A percentile compares a stretch with the other conserved stretches of the same genome.
Evolutionary conservation across 2,797 vertebrate species (phyloP).

Genomic region (Halcyon chelicuti): DNA sequence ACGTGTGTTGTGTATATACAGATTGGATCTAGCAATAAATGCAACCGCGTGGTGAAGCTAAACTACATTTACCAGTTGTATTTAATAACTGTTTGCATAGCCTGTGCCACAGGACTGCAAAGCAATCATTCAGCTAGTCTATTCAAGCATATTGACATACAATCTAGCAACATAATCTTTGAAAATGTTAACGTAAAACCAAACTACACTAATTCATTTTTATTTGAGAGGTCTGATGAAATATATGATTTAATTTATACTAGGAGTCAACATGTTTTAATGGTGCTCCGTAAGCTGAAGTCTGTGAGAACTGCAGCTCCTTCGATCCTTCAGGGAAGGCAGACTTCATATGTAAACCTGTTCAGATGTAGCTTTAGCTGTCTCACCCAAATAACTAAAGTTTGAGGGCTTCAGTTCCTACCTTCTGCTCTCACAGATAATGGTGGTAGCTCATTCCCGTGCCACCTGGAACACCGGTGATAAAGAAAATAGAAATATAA

Average conservation of each 20-base stretch:
- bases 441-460: not conserved
- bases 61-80: constrained; percentile 8
- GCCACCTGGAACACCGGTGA: not conserved
- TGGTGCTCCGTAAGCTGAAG: not conserved
- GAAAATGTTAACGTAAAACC: not conserved
- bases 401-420: not conserved
- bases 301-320: not conserved
- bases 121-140: not conserved
- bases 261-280: not conserved
- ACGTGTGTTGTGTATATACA: not conserved
- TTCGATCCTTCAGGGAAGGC: not conserved
- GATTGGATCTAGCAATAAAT: not conserved
- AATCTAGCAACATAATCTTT: not conserved
- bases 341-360: not conserved
- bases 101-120: not conserved
- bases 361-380: not conserved
- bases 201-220: not conserved
- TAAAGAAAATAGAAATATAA: constrained; percentile 10
- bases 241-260: not conserved
- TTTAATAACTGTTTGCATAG: not conserved
- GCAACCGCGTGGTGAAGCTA: not conserved
- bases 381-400: not conserved
- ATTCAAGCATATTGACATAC: not conserved
- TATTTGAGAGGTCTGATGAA: not conserved
- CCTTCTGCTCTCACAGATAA: not conserved